Evolutionary conservation across 2,888 invertebrate species (phyloP), one percentile per base, ranked within the genome.

Genomic region (Bedellia somnulentella): DNA sequence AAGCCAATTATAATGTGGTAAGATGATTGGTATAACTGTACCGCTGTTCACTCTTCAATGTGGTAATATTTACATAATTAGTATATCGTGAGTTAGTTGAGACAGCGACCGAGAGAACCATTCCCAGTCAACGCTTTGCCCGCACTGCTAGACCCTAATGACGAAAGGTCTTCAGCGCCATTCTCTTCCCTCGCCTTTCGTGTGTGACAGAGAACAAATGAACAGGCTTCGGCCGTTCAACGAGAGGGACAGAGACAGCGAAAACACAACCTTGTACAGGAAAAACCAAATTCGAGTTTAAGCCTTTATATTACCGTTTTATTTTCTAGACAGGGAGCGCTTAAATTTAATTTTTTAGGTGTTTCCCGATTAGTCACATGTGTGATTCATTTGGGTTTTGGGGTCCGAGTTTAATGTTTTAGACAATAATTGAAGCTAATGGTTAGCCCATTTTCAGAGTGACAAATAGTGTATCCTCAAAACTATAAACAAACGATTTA

Each of bases 121-220:
- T 52, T 60, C 64, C 56, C 62, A 52, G 55, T 55, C 61, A 63
- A 63, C 56, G 73, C 57, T 55, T 71, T 63, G 68, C 59, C 70
- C 73, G 75, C 71, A 75, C 75, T 75, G 75, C 64, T 57, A 57
- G 66, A 59, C 59, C 62, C 56, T 64, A 71, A 66, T 63, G 58
- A 57, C 71, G 62, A 75, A 73, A 71, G 75, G 75, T 71, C 75
- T 73, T 73, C 67, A 70, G 66, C 70, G 70, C 71, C 75, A 71
- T 71, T 75, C 75, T 75, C 75, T 73, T 71, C 71, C 67, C 75
- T 70, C 73, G 75, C 75, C 73, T 67, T 63, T 57, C 55, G 60
- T 57, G 68, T 56, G 44, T 53, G 59, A 75, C 42, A 38, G 62
- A 57, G 70, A 75, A 39, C 40, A 42, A 51, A 40, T 35, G 56